A percentile compares a stretch with the other conserved stretches of the same genome.
These are phyloP conservation scores for Theretra japonica DNA, from an alignment of 2,888 invertebrate genomes.

Conservation along the genomic window DNA sequence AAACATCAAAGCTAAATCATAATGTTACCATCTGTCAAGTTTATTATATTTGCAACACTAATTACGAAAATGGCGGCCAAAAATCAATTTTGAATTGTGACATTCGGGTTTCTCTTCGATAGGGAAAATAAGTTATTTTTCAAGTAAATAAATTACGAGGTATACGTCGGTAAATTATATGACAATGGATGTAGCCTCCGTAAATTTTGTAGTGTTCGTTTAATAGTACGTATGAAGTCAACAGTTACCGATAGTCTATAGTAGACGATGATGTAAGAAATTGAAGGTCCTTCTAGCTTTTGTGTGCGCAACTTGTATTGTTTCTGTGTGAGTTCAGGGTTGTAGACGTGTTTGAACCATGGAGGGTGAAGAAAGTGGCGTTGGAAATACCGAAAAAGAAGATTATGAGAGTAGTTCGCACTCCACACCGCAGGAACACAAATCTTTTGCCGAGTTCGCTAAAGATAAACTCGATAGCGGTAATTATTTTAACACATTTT, in stretches of 20 bases:
- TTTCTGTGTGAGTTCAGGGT: slow-evolving; percentile 46
- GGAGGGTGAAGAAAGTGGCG: slow-evolving; percentile 69
- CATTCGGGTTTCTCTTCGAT: slow-evolving; percentile 42
- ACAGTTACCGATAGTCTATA: slow-evolving; percentile 51
- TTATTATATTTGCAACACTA: slow-evolving; percentile 37
- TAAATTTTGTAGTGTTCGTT: not conserved
- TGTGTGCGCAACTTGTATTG: slow-evolving; percentile 60
- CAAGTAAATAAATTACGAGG: not conserved
- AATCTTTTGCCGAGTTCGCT: slow-evolving; percentile 78
- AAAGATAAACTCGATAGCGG: slow-evolving; percentile 81
- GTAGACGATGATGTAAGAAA: slow-evolving; percentile 82
- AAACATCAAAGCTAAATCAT: too few species aligned
- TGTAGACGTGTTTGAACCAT: slow-evolving; percentile 49
- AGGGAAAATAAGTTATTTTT: slow-evolving; percentile 45
- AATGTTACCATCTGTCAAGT: not conserved
- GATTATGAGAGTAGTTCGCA: slow-evolving; percentile 75
- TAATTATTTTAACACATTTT: slow-evolving; percentile 47
- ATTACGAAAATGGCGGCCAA: slow-evolving; percentile 72
- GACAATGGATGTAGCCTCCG: not conserved
- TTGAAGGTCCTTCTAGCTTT: slow-evolving; percentile 60
- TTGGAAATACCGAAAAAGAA: slow-evolving; percentile 69
- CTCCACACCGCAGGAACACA: slow-evolving; percentile 79
- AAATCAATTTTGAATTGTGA: slow-evolving; percentile 82
- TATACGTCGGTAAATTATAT: not conserved
- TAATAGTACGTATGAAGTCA: not conserved